Evolutionary conservation across 2,113 vertebrate species (phyloP), one percentile per base, ranked within the genome.

Genomic region (Pimephales promelas): DNA sequence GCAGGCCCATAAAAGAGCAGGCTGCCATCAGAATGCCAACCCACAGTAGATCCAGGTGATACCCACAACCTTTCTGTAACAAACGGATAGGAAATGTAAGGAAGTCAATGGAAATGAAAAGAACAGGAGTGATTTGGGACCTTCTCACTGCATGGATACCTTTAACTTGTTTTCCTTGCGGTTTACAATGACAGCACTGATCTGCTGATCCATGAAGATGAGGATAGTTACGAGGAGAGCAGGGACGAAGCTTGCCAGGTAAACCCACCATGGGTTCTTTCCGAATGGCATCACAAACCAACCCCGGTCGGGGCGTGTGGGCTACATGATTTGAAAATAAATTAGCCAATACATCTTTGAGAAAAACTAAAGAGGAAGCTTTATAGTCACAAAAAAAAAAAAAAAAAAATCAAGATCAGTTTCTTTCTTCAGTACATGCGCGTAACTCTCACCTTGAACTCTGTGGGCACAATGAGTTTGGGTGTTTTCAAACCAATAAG

Each of bases 131-230:
- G 71, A 52, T 52, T 26, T 28, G 26, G 31, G 9, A 68, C 2
- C 66, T 40, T 34, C 34, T 70, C 20, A 40, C 4, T 54, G 16
- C 36, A 31, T 20, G 20, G 36, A 57, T 87, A 98, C 97, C 95
- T 94, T 94, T 24, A 99, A 94, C 86, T 97, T 99, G 92, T 99
- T 96, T 90, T 99, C 97, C 87, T 98, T 98, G 85, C 97, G 93
- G 92, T 98, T 99, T 84, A 98, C 96, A 6, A 98, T 99, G 90
- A 99, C 97, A 0, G 97, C 98, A 0, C 96, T 98, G 91, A 99
- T 99, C 92, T 99, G 98, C 92, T 99, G 97, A 91, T 99, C 98
- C 98, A 99, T 99, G 95, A 99, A 98, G 93, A 99, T 97, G 90
- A 99, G 94, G 91, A 99, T 99, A 85, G 97, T 99, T 88, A 98